Evolutionary conservation across 1,140 invertebrate genomes (phyloP).

Genomic region (Acromyrmex echinatior): DNA sequence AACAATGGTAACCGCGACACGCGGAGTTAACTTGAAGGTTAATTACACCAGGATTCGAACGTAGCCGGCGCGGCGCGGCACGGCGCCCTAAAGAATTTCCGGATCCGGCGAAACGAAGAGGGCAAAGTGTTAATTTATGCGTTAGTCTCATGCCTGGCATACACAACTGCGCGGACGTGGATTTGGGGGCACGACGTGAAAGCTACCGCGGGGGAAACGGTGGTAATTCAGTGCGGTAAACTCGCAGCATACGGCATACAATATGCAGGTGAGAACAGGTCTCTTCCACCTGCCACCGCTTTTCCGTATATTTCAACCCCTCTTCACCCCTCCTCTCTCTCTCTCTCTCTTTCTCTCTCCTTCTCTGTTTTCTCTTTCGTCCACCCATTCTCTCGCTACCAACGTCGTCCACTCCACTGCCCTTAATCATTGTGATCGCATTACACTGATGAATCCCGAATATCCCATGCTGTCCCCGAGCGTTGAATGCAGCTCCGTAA

Average conservation of each 20-base stretch:
- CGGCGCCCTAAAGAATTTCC: slow-evolving; percentile 55
- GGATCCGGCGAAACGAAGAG: slow-evolving; percentile 15
- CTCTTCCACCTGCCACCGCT: slow-evolving; percentile 65
- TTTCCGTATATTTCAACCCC: slow-evolving; percentile 45
- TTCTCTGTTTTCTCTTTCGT: background rate
- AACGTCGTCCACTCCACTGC: slow-evolving; percentile 32
- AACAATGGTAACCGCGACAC: slow-evolving; percentile 47
- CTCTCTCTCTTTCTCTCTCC: background rate
- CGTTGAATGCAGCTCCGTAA: slow-evolving; percentile 35
- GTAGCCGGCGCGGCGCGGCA: background rate
- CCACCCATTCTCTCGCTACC: background rate
- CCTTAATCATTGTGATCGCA: slow-evolving; percentile 56
- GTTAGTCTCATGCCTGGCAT: slow-evolving; percentile 48
- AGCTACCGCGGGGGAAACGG: slow-evolving; percentile 59
- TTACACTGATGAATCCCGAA: slow-evolving; percentile 55
- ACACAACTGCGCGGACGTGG: slow-evolving; percentile 9
- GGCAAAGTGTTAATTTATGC: slow-evolving; percentile 67
- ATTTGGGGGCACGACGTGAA: slow-evolving; percentile 12
- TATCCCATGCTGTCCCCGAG: background rate
- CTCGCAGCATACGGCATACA: slow-evolving; percentile 77
- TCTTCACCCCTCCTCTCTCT: too few species aligned
- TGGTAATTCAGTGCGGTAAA: slow-evolving; percentile 80
- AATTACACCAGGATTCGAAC: slow-evolving; percentile 65
- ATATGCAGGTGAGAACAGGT: slow-evolving; percentile 75
- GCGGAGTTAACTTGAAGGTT: slow-evolving; percentile 61